Percentiles rank a stretch among this genome's conserved stretches.
These are phyloP conservation scores for Phataginus tetradactyla DNA, from an alignment of 2,797 vertebrate genomes.

Conservation along the genomic window DNA sequence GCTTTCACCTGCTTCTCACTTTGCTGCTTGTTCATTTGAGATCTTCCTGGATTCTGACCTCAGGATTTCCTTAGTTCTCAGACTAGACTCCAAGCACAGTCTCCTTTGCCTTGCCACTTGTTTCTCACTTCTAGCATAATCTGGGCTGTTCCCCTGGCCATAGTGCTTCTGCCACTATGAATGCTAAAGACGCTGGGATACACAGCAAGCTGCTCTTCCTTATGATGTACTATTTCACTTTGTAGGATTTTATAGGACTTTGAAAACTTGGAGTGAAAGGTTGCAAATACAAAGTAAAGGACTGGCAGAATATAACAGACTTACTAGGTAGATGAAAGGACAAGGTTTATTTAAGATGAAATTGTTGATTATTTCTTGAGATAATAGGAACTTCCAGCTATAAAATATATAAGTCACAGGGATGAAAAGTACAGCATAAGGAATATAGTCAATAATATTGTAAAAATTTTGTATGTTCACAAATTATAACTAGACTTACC, in stretches of 20 bases:
- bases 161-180: not conserved
- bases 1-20: not conserved
- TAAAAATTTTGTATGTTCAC: not conserved
- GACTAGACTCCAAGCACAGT: not conserved
- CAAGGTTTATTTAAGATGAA: not conserved
- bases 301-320: not conserved
- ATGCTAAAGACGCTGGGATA: not conserved
- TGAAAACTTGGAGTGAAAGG: not conserved
- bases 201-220: not conserved
- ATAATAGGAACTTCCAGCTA: not conserved
- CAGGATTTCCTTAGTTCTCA: not conserved
- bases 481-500: not conserved
- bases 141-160: not conserved
- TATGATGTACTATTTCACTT: not conserved
- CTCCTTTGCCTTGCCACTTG: not conserved
- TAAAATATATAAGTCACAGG: not conserved
- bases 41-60: not conserved
- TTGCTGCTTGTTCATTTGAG: not conserved
- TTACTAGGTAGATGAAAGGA: not conserved
- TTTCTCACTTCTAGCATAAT: not conserved
- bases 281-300: not conserved
- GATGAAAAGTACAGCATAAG: not conserved
- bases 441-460: not conserved
- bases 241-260: not conserved
- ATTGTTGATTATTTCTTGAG: not conserved